Evolutionary conservation across 2,113 vertebrate genomes (phyloP).

Genomic region (Cavia porcellus): DNA sequence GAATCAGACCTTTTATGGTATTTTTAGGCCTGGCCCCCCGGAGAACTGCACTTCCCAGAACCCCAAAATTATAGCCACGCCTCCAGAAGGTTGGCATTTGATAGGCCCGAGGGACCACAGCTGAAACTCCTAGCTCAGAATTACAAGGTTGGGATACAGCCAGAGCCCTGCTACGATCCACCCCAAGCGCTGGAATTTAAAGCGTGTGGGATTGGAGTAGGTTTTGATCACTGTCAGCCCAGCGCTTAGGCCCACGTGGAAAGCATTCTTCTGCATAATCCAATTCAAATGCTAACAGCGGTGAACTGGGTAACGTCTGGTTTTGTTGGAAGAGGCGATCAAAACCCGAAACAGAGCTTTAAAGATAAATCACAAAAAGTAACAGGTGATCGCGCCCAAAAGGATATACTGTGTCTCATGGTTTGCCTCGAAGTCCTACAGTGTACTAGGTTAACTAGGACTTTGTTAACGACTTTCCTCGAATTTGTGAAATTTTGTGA

Average conservation of each 20-base stretch:
- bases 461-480: neutral
- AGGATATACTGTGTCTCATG: neutral
- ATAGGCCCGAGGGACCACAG: neutral
- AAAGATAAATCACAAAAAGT: too few relatives aligned
- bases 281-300: neutral
- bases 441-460: neutral
- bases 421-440: neutral
- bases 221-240: neutral
- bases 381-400: neutral
- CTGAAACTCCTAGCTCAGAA: neutral
- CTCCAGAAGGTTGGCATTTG: neutral
- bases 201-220: neutral
- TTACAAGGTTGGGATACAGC: neutral
- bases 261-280: neutral
- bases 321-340: neutral
- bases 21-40: neutral
- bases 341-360: neutral
- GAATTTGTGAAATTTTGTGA: neutral
- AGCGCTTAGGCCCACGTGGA: neutral
- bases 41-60: neutral
- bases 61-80: slow-evolving; percentile 54
- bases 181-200: neutral
- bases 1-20: slow-evolving; percentile 76
- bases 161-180: neutral
- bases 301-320: neutral